phyloP scores from a whole-genome alignment of 2,797 vertebrate genomes.

The Picus viridis region DNA sequence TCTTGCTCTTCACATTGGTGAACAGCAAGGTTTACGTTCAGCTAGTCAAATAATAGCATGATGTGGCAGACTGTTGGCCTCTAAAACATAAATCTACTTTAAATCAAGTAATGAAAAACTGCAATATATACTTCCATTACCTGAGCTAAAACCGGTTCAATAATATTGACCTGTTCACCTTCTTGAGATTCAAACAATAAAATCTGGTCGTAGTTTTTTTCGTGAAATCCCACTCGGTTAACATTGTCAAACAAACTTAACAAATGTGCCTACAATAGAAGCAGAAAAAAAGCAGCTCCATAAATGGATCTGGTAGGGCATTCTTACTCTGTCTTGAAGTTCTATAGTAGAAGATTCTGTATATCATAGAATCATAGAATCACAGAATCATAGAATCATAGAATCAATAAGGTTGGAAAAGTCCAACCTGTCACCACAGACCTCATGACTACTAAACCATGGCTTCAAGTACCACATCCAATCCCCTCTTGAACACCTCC shows the following conservation, averaged over 20 bases:
- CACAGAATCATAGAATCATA: too few species aligned
- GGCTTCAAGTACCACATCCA: too few species aligned
- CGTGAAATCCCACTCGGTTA: constrained; percentile 82
- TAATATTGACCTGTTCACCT: constrained; percentile 83
- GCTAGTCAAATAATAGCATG: background rate
- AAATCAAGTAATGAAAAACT: constrained; percentile 39
- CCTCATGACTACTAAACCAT: too few species aligned
- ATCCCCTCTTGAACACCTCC: too few species aligned
- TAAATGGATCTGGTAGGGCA: background rate
- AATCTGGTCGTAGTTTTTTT: constrained; percentile 87
- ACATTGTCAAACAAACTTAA: constrained; percentile 89
- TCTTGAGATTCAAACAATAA: constrained; percentile 87
- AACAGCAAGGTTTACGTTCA: background rate
- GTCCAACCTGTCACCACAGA: too few species aligned
- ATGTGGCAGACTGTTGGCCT: background rate
- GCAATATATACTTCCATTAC: constrained; percentile 69
- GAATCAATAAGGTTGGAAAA: too few species aligned
- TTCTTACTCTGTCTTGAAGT: constrained; percentile 5
- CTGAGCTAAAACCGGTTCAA: constrained; percentile 82
- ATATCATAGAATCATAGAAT: background rate
- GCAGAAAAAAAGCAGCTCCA: background rate
- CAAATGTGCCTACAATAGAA: constrained; percentile 80
- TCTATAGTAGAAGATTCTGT: background rate
- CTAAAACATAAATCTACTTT: constrained; percentile 7
- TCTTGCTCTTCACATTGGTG: background rate